Conservation (phyloP, 2,888 invertebrate genomes). For the Clistopyga incitator region DNA sequence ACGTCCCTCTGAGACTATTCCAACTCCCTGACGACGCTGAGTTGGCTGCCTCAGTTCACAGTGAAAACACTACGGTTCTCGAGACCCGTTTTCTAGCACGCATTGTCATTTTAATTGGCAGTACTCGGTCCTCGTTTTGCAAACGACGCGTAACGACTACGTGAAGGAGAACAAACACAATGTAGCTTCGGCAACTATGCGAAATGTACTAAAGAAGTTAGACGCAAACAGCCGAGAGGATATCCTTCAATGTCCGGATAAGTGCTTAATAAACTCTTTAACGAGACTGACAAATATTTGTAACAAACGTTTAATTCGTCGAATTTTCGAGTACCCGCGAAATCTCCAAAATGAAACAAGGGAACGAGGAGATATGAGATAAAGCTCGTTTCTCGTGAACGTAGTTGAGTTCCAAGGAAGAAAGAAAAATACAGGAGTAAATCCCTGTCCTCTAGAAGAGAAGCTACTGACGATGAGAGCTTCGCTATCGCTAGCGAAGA, state of each 20-base stretch:
- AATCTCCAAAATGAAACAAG: not conserved
- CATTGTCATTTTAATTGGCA: slow-evolving; percentile 72
- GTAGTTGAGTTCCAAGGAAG: slow-evolving; percentile 16
- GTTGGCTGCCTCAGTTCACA: slow-evolving; percentile 10
- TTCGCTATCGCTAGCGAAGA: slow-evolving; percentile 8
- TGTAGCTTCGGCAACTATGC: slow-evolving; percentile 2
- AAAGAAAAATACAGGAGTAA: slow-evolving; percentile 55
- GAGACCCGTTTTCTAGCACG: slow-evolving; percentile 30
- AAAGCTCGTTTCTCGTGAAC: slow-evolving; percentile 12
- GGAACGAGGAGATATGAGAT: not conserved
- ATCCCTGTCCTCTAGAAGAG: slow-evolving; percentile 33
- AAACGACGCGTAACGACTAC: slow-evolving; percentile 60
- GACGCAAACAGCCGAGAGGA: slow-evolving; percentile 5
- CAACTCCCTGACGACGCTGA: slow-evolving; percentile 23
- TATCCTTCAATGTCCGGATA: not conserved
- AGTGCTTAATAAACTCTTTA: slow-evolving; percentile 2
- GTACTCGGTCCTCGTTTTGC: slow-evolving; percentile 56
- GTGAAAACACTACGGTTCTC: slow-evolving; percentile 30
- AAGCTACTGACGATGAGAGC: slow-evolving; percentile 36
- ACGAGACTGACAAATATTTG: slow-evolving; percentile 26
- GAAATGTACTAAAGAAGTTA: not conserved
- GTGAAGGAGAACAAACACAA: slow-evolving; percentile 25
- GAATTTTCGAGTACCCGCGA: not conserved
- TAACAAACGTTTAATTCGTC: slow-evolving; percentile 21
- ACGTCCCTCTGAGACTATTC: slow-evolving; percentile 18